Base-by-base conservation (phyloP, 2,797 vertebrate genomes). In the Fistularia commersonii region DNA sequence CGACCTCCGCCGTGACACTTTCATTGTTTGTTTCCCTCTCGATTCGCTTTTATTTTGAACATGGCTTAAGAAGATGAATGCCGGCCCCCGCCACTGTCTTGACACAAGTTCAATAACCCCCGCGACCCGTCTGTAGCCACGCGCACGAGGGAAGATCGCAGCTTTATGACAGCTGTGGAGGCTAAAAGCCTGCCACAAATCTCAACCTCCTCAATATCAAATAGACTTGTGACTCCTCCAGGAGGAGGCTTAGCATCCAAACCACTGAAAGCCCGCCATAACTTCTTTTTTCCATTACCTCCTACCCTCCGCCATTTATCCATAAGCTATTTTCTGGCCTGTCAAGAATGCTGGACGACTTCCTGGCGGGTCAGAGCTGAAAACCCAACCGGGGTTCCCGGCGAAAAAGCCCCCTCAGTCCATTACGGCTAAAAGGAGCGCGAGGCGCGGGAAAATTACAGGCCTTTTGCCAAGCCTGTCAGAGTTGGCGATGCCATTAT, bases 381-480 rank as follows among this genome's bases (percentile, higher is more conserved):
- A 67, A 81, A 81, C 55, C 12, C 57, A 76, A 64, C 53, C 11
- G 8, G 47, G 67, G 54, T 69, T 64, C 57, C 55, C 54, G 50
- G 38, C 66, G 48, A 72, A 62, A 67, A 74, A 57, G 23, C 23
- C 23, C 23, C 56, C 51, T 32, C 38, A 50, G 45, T 59, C 72
- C 65, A 80, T 83, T 87, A 83, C 70, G 66, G 36, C 33, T 51
- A 61, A 77, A 69, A 79, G 54, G 44, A 77, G 74, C 33, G 65
- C 15, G 66, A 66, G 72, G 67, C 61, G 53, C 69, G 56, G 52
- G 69, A 72, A 83, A 79, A 84, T 86, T 59, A 85, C 76, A 74
- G 72, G 62, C 56, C 56, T 73, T 72, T 77, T 65, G 74, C 32
- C 63, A 66, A 51, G 63, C 64, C 45, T 14, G 55, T 69, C 58